Conservation (phyloP, 2,797 vertebrate genomes). For the Argentina silus region DNA sequence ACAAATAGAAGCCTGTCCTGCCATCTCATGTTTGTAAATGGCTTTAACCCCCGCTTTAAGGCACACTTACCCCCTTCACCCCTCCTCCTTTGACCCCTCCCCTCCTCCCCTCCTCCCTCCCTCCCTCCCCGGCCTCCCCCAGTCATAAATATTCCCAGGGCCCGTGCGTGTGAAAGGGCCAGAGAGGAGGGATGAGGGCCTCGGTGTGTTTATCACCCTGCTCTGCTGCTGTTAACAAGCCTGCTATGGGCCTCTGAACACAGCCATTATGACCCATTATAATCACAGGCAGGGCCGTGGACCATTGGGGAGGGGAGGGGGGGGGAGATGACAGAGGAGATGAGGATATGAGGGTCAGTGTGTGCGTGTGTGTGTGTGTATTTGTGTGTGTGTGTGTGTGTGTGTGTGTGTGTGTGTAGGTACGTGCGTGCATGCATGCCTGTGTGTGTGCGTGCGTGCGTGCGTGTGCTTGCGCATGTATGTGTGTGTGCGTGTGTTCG, state of each 20-base stretch:
- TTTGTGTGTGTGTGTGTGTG: background rate
- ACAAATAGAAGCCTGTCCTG: slow-evolving; percentile 68
- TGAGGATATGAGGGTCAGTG: background rate
- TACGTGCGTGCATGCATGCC: background rate
- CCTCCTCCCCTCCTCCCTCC: slow-evolving; percentile 16
- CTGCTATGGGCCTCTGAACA: background rate
- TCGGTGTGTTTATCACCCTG: background rate
- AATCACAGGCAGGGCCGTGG: background rate
- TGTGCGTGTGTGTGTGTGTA: too few species aligned
- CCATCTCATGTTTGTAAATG: slow-evolving; percentile 81
- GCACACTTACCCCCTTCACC: slow-evolving; percentile 78
- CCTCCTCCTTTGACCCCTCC: slow-evolving; percentile 77
- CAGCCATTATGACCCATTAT: background rate
- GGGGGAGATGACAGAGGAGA: background rate
- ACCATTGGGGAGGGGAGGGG: background rate
- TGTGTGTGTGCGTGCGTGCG: background rate
- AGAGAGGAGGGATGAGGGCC: background rate
- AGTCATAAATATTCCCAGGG: slow-evolving; percentile 84
- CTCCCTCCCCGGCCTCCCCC: too few species aligned
- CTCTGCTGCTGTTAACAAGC: background rate
- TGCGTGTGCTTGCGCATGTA: background rate
- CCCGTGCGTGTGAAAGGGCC: slow-evolving; percentile 28
- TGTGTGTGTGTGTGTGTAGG: background rate
- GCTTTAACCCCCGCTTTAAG: slow-evolving; percentile 81
- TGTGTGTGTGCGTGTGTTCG: too few species aligned